Evolutionary conservation across 2,113 vertebrate species (phyloP), one percentile per base, ranked within the genome.

Genomic region (Lutjanus erythropterus): DNA sequence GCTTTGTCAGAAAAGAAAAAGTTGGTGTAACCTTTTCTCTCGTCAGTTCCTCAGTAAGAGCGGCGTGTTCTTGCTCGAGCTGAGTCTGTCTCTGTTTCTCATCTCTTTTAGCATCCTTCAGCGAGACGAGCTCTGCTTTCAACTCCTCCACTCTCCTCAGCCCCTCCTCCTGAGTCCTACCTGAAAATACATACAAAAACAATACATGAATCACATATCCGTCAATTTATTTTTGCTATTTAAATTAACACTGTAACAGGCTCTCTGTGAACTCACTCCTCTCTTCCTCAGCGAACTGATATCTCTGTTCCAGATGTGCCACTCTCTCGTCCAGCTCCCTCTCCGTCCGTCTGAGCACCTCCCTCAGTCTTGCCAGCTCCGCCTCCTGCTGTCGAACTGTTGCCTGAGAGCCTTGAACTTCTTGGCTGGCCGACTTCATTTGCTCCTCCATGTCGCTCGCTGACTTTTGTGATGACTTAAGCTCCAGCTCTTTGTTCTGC

Each of bases 21-120:
- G 9, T 15, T 9, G 47, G 70, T 15, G 4, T 78, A 29, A 97
- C 97, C 96, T 95, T 97, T 72, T 97, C 96, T 85, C 96, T 94
- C 10, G 94, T 89, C 49, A 98, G 88, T 60, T 95, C 93, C 82
- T 89, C 89, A 1, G 70, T 50, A 0, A 92, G 60, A n/a, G 94
- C 66, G 21, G 92, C 55, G 11, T 96, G 88, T 73, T 94, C 93
- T 79, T 95, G 90, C 76, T 96, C 91, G 0, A 98, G 89, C 8
- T 93, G 89, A 78, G 95, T 89, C 65, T 65, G 68, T 71, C 89
- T 90, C 73, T 94, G 81, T 53, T 90, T 88, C 79, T 95, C 87
- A 29, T 93, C 89, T 73, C 9, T 35, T 37, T 91, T 69, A 37
- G 79, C 89, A 56, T 96, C 92, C 86, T 95, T 96, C 39, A 98